Conservation (phyloP, 2,888 invertebrate species). For the Corbicula japonica region DNA sequence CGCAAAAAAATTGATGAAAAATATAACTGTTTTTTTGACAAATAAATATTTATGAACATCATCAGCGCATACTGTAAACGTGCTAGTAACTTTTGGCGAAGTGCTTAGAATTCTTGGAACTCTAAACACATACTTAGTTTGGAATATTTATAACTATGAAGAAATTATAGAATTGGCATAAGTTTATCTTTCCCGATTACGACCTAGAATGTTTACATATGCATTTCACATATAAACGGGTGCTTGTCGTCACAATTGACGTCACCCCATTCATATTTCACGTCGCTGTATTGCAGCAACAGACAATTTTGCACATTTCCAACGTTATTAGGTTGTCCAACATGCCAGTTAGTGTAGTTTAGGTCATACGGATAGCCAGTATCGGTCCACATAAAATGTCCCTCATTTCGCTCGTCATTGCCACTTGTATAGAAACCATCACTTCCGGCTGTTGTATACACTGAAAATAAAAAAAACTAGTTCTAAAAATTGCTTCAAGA, state of each 20-base stretch:
- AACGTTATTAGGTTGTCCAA: conserved; percentile 78
- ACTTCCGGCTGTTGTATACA: conserved; percentile 57
- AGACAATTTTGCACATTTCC: conserved; percentile 75
- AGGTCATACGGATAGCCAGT: conserved; percentile 61
- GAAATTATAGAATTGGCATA: too few relatives aligned
- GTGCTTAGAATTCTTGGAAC: too few relatives aligned
- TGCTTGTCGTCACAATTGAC: conserved; percentile 70
- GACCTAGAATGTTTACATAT: conserved; percentile 15
- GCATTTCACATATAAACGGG: conserved; percentile 77
- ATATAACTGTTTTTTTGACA: too few relatives aligned
- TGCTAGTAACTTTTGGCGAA: too few relatives aligned
- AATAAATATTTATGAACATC: too few relatives aligned
- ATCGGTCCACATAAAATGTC: conserved; percentile 71
- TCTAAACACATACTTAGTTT: too few relatives aligned
- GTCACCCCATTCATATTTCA: conserved; percentile 75
- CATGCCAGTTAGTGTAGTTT: conserved; percentile 71
- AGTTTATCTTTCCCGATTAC: too few relatives aligned
- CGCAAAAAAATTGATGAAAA: too few relatives aligned
- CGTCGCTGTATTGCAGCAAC: conserved; percentile 70
- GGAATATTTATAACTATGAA: too few relatives aligned
- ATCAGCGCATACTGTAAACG: too few relatives aligned
- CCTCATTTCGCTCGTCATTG: conserved; percentile 68
- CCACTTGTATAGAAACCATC: conserved; percentile 72
- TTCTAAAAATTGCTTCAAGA: neutral
- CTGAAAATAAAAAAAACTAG: conserved; percentile 29